Percentiles rank a stretch among this genome's conserved stretches.
phyloP scores from a whole-genome alignment of 2,113 vertebrate genomes.

The Perca schrenkii region DNA sequence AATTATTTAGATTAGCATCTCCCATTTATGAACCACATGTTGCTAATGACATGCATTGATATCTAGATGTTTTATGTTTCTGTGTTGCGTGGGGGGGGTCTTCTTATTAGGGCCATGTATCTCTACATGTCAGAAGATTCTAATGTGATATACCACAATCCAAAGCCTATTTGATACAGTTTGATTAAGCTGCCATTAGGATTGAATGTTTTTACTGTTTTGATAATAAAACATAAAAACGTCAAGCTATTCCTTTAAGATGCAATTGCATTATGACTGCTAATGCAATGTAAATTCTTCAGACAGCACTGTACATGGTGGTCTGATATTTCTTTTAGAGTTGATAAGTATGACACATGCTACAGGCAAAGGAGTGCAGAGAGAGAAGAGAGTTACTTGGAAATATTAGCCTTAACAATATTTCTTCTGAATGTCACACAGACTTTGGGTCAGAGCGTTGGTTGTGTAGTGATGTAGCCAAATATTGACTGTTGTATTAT shows the following conservation, averaged over 20 bases:
- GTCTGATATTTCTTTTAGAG: background rate
- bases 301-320: background rate
- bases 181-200: background rate
- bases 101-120: background rate
- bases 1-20: conserved; percentile 74
- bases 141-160: too few species aligned
- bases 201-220: background rate
- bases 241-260: background rate
- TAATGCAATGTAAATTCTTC: background rate
- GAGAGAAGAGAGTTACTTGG: background rate
- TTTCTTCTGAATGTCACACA: background rate
- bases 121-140: background rate
- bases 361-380: background rate
- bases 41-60: conserved; percentile 34
- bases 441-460: background rate
- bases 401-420: background rate
- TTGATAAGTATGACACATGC: background rate
- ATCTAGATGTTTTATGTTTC: background rate
- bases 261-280: background rate
- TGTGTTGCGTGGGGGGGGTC: conserved; percentile 16
- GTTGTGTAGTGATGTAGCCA: background rate
- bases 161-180: background rate
- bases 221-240: background rate
- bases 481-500: background rate
- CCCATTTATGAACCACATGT: conserved; percentile 42